Evolutionary conservation across 2,113 vertebrate species (phyloP).

Genomic region (Probosciger aterrimus): DNA sequence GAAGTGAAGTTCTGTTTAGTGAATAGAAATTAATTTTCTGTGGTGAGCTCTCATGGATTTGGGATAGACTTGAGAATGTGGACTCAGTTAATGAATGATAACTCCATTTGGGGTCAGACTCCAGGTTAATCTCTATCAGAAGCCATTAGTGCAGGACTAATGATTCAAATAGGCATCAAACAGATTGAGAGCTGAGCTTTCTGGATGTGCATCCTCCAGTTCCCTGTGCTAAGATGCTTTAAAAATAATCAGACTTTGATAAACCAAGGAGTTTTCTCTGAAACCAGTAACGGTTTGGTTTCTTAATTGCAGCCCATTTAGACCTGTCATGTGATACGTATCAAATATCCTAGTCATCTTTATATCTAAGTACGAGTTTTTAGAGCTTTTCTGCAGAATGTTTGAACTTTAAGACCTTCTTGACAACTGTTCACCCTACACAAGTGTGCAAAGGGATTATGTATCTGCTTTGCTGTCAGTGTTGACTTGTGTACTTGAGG

Average conservation of each 20-base stretch:
- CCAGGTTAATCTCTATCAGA: background rate
- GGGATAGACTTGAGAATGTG: background rate
- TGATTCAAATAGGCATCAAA: background rate
- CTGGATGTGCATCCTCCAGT: background rate
- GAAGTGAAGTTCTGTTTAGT: background rate
- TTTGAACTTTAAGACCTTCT: background rate
- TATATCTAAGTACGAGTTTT: background rate
- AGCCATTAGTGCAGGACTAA: background rate
- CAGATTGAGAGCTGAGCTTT: background rate
- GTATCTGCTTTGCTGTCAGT: background rate
- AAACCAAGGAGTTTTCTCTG: background rate
- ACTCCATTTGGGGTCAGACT: background rate
- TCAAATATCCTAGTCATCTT: background rate
- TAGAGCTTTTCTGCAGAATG: background rate
- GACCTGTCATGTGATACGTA: background rate
- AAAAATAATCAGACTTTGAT: background rate
- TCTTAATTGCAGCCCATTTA: rapidly evolving
- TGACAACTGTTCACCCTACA: background rate
- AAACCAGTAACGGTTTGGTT: background rate
- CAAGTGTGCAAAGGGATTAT: background rate
- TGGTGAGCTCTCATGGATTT: background rate
- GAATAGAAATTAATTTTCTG: slow-evolving; percentile 2
- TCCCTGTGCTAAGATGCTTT: background rate
- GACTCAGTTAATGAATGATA: background rate
- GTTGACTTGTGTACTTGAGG: background rate